phyloP scores from a whole-genome alignment of 1,140 invertebrate genomes.

The Chrysopa pallens region DNA sequence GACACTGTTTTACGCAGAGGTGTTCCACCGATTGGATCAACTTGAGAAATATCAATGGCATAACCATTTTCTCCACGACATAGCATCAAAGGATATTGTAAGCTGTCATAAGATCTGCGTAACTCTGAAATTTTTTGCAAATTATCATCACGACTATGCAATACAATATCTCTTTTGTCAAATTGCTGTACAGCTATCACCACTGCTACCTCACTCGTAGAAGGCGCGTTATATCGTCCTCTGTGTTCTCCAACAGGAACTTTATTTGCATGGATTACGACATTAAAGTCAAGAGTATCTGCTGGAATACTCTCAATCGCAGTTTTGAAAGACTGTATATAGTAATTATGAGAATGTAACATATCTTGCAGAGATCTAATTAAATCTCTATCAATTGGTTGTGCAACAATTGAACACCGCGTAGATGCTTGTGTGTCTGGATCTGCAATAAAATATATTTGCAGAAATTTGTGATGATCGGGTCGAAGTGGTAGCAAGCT shows the following conservation, averaged over 20 bases:
- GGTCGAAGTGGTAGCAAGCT: slow-evolving; percentile 13
- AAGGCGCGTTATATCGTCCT: slow-evolving; percentile 23
- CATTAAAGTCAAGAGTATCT: background rate
- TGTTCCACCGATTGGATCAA: slow-evolving; percentile 8
- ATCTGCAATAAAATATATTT: slow-evolving; percentile 22
- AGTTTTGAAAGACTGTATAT: slow-evolving; percentile 8
- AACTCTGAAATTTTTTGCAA: slow-evolving; percentile 16
- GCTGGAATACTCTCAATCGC: slow-evolving; percentile 11
- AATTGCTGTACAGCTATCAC: slow-evolving; percentile 23
- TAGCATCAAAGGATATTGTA: slow-evolving; percentile 27
- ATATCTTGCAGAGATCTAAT: slow-evolving; percentile 17
- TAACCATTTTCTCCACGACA: slow-evolving; percentile 24
- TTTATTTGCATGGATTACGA: slow-evolving; percentile 10
- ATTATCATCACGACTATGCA: slow-evolving; percentile 4
- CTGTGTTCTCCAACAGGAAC: slow-evolving; percentile 20
- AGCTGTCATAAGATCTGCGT: slow-evolving; percentile 21
- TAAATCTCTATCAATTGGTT: slow-evolving; percentile 13
- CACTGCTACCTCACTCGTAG: slow-evolving; percentile 23
- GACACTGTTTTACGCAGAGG: slow-evolving; percentile 10
- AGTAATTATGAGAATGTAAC: slow-evolving; percentile 17
- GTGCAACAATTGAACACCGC: slow-evolving; percentile 1
- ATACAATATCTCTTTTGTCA: slow-evolving; percentile 3
- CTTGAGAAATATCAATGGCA: slow-evolving; percentile 14
- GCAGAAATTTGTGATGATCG: slow-evolving; percentile 16
- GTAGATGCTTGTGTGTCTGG: slow-evolving; percentile 6